phyloP scores from a whole-genome alignment of 2,113 vertebrate genomes.

The Archocentrus centrarchus region DNA sequence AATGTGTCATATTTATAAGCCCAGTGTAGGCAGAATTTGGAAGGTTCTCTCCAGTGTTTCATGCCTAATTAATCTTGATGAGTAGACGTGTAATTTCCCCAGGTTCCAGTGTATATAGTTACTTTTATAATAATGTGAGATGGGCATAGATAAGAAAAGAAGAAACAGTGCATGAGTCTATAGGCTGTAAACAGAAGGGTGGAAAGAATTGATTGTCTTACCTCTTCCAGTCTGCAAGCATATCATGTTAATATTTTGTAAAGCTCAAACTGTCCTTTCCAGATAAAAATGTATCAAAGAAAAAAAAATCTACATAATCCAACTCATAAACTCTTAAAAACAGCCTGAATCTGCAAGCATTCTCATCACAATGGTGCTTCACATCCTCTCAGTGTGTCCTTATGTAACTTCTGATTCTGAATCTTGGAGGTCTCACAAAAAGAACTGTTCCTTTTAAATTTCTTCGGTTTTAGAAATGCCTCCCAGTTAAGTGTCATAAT shows the following conservation, averaged over 20 bases:
- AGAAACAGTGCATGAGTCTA: not conserved
- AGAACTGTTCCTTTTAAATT: constrained; percentile 31
- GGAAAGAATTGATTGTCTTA: not conserved
- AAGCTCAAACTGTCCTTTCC: not conserved
- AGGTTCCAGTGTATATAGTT: not conserved
- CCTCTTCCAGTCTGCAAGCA: not conserved
- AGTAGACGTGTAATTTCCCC: not conserved
- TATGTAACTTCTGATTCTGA: not conserved
- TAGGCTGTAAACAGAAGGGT: not conserved
- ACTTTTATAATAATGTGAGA: not conserved
- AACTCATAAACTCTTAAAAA: not conserved
- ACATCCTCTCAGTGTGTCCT: not conserved
- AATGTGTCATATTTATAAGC: not conserved
- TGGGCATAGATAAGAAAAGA: fast-evolving
- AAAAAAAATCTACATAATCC: not conserved
- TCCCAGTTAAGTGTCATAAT: constrained; percentile 51
- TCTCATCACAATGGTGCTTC: not conserved
- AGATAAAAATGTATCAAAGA: not conserved
- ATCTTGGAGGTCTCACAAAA: constrained; percentile 19
- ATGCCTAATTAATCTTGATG: not conserved
- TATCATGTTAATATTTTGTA: not conserved
- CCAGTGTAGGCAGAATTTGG: too few species aligned
- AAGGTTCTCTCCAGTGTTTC: not conserved
- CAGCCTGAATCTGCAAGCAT: not conserved
- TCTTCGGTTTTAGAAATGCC: constrained; percentile 18